Percentiles rank a stretch among this genome's conserved stretches.
phyloP scores from a whole-genome alignment of 2,888 invertebrate species.

The Flabesymbios commensalis region DNA sequence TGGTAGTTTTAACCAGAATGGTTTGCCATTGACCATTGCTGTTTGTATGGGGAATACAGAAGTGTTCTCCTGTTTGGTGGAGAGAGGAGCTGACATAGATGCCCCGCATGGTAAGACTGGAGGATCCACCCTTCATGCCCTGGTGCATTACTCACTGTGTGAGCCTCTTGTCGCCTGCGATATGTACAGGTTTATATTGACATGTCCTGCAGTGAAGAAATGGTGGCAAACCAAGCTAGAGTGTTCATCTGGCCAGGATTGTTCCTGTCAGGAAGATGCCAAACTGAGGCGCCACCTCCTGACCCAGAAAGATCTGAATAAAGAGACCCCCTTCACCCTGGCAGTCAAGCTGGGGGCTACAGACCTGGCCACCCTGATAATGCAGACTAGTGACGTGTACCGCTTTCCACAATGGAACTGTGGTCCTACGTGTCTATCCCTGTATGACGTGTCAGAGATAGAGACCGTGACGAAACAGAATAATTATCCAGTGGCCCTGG shows the following conservation, averaged over 20 bases:
- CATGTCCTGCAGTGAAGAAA: too few species aligned
- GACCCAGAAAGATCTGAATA: not conserved
- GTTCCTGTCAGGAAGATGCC: not conserved
- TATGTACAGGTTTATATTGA: not conserved
- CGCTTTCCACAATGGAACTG: not conserved
- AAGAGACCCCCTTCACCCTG: not conserved
- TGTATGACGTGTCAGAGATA: conserved; percentile 1
- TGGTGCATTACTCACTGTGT: not conserved
- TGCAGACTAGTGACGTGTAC: conserved; percentile 3
- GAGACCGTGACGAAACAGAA: not conserved
- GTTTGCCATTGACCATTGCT: not conserved
- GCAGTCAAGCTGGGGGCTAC: not conserved
- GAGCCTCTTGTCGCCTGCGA: not conserved
- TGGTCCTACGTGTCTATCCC: not conserved
- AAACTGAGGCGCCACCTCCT: not conserved
- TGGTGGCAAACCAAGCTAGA: too few species aligned
- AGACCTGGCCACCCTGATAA: not conserved
- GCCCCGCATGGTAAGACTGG: too few species aligned
- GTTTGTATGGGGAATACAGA: not conserved
- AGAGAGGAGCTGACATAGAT: not conserved
- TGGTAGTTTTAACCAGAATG: too few species aligned
- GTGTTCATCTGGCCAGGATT: not conserved
- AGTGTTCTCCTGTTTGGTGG: not conserved
- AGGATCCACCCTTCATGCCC: not conserved
- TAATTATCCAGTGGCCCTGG: not conserved